Evolutionary conservation across 2,888 invertebrate genomes (phyloP).

Genomic region (Hydrotaea cyrtoneurina): DNA sequence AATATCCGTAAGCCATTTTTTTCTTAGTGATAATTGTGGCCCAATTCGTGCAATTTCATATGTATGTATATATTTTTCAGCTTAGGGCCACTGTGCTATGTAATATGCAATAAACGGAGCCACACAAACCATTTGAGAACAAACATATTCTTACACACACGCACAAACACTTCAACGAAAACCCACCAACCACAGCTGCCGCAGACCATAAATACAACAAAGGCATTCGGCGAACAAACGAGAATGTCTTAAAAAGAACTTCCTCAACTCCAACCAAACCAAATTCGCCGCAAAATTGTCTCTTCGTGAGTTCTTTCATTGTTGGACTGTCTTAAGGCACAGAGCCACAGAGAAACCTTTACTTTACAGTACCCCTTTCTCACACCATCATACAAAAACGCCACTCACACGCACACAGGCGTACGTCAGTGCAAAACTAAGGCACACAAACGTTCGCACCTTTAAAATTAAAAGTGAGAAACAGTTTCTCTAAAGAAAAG

Average conservation of each 20-base stretch:
- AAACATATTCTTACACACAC: no score
- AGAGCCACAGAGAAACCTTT: not conserved
- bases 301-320: not conserved
- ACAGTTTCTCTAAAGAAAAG: not conserved
- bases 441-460: not conserved
- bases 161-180: slow-evolving; percentile 1
- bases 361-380: slow-evolving; percentile 6
- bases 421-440: not conserved
- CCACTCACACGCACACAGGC: not conserved
- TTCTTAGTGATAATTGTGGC: no score
- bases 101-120: not conserved
- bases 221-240: not conserved
- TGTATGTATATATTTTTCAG: no score
- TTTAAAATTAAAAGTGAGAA: not conserved
- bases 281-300: slow-evolving; percentile 31
- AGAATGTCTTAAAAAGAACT: slow-evolving; percentile 48
- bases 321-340: not conserved
- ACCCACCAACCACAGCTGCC: slow-evolving; percentile 11
- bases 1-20: no score
- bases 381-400: not conserved
- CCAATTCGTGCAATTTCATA: no score
- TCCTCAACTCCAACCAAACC: slow-evolving; percentile 48
- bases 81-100: no score
- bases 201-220: slow-evolving; percentile 41
- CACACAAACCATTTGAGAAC: not conserved